Conservation (phyloP, 2,113 vertebrate species). For the Rallus limicola region DNA sequence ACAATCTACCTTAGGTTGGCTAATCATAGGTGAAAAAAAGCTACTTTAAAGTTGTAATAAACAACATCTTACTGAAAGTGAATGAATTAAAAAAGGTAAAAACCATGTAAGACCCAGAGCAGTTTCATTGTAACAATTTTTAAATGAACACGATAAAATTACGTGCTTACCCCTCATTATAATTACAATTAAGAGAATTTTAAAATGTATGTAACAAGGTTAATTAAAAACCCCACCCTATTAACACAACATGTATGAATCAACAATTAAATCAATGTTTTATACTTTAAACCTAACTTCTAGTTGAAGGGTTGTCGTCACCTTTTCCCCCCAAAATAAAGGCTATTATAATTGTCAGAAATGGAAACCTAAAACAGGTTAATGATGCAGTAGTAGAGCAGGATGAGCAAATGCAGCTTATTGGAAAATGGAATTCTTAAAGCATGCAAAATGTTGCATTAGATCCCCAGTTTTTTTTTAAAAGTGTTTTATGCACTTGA, state of each 20-base stretch:
- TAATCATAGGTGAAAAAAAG: background rate
- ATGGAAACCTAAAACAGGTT: background rate
- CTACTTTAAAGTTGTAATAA: background rate
- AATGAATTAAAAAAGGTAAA: background rate
- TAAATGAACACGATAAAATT: background rate
- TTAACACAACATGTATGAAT: background rate
- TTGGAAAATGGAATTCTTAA: background rate
- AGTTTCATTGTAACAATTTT: background rate
- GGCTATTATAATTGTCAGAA: background rate
- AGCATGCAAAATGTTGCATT: background rate
- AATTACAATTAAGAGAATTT: background rate
- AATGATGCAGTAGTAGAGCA: background rate
- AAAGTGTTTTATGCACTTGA: background rate
- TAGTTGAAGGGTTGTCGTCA: background rate
- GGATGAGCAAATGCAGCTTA: background rate
- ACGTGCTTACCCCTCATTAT: background rate
- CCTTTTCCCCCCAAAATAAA: background rate
- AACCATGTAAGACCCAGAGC: background rate
- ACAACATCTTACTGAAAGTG: background rate
- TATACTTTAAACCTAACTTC: background rate
- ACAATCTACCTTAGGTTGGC: background rate
- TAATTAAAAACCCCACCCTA: background rate
- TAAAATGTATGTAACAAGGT: background rate
- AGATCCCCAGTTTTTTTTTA: background rate
- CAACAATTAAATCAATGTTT: background rate